A percentile compares a stretch with the other conserved stretches of the same genome.
Evolutionary conservation across 2,888 invertebrate species (phyloP).

Genomic region (Drosophila robusta): DNA sequence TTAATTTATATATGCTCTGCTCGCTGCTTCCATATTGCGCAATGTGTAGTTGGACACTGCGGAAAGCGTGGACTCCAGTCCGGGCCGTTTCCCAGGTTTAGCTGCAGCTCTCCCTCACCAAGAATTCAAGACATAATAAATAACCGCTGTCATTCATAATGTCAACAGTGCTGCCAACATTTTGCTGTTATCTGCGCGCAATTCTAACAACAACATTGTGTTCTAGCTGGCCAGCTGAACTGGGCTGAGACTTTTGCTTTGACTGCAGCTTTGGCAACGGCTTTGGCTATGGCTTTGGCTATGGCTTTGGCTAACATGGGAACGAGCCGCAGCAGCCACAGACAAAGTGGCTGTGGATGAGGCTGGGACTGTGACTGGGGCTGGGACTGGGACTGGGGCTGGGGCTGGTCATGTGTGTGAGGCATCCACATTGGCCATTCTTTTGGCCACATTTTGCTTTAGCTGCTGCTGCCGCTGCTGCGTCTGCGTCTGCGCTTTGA

Average conservation of each 20-base stretch:
- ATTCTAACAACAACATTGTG: slow-evolving; percentile 78
- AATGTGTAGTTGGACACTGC: slow-evolving; percentile 2
- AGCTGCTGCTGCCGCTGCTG: slow-evolving; percentile 54
- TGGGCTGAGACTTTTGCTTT: slow-evolving; percentile 38
- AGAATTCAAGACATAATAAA: slow-evolving; percentile 73
- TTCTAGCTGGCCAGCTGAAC: slow-evolving; percentile 34
- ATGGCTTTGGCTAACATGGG: slow-evolving; percentile 45
- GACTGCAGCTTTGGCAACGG: slow-evolving; percentile 35
- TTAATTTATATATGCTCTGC: slow-evolving; percentile 14
- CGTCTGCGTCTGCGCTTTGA: slow-evolving; percentile 76
- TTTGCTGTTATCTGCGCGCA: slow-evolving; percentile 78
- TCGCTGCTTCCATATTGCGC: slow-evolving; percentile 26
- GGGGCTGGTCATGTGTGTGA: slow-evolving; percentile 63
- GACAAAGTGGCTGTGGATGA: slow-evolving; percentile 62
- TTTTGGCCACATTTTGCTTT: slow-evolving; percentile 56
- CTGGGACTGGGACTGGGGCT: slow-evolving; percentile 1
- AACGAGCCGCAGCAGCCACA: slow-evolving; percentile 42
- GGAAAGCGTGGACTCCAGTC: slow-evolving; percentile 4
- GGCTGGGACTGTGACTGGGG: slow-evolving; percentile 5
- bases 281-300: slow-evolving; percentile 31
- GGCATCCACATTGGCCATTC: slow-evolving; percentile 69
- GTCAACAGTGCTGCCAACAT: slow-evolving; percentile 80
- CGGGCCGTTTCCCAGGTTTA: slow-evolving; percentile 42
- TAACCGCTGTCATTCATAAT: slow-evolving; percentile 81
- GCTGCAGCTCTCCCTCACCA: slow-evolving; percentile 17